Base-by-base conservation (phyloP, 2,797 vertebrate species). In the Pseudocheirus occidentalis region DNA sequence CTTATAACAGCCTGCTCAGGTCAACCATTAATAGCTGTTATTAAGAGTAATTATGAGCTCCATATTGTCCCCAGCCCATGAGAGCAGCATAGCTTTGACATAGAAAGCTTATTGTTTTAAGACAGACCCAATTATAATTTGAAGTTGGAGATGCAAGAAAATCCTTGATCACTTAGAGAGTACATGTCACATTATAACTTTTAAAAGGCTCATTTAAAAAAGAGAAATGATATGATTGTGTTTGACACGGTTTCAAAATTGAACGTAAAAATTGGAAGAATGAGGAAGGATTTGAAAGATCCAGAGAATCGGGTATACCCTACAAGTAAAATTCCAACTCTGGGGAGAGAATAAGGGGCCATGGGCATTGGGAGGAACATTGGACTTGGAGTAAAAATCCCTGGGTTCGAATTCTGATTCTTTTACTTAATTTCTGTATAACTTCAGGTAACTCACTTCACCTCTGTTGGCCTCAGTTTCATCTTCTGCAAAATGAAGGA, bases 31-130 rank as follows among this genome's bases (percentile, higher is more conserved):
- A n/a, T 87, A 87, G 73, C 73, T 50, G 73, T 87, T 87, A 87
- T 95, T 91, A 94, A 90, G 66, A 95, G 89, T 81, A 95, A 95
- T 91, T 93, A n/a, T 57, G 94, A 94, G 91, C 95, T 94, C 89
- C 18, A 5, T 90, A 87, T 87, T 87, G 87, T 34, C 91, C 11
- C 50, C 5, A 92, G 66, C 40, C 6, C 18, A 53, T 55, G 55
- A 66, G 66, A 53, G 90, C 34, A 16, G 29, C 95, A 92, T 95
- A 55, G 57, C 94, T 89, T 95, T 52, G 93, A 93, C 90, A 62
- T 13, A 55, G 81, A 53, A 96, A 94, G 54, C 91, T 94, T 46
- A 24, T 66, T 87, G 55, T 66, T 97, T 95, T 93, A 62, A 11
- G 62, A 95, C 66, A 73, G 90, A 96, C 27, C 52, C 87, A 56